Base-by-base conservation (phyloP, 2,888 invertebrate species). In the Erebia aethiops region DNA sequence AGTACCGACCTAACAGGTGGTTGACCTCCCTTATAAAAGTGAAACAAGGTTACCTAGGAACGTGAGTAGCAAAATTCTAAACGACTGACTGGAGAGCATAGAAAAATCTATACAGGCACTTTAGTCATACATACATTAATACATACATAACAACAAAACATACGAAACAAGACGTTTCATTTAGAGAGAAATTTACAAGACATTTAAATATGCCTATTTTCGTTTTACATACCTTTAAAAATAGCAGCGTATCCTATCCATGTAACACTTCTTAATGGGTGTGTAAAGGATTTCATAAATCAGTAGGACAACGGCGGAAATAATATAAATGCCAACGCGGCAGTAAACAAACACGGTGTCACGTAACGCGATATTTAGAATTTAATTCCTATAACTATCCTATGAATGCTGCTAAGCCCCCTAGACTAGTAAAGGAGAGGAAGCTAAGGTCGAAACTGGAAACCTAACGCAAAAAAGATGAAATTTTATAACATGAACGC, bases 271-370 rank as follows among this genome's bases (percentile, higher is more conserved):
- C 68, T 49, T n/a, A 21, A 54, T 67, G 61, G 26, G 41, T 49
- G 62, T 61, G 49, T 46, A 49, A 65, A 70, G 71, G 71, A 71
- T 51, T 67, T 67, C 57, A 62, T 66, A 62, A 72, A 72, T 72
- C 51, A 72, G 46, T 49, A 16, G 35, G 21, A 14, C 62, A 21
- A 10, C 64, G 49, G 60, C 67, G 67, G 64, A 67, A 64, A 67
- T 46, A 21, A 21, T 72, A 69, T 72, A 65, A 46, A 67, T 51
- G 51, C 64, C 69, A 51, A 57, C 46, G 67, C 66, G 26, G 26
- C 58, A 4, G 35, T 69, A 58, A 67, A 56, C 51, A 67, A 58
- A 63, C 57, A n/a, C 60, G 41, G 60, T 9, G 21, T 11, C 16
- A 46, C 16, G 10, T 4, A 16, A 26, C 46, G 61, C 14, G 62